Evolutionary conservation across 1,140 invertebrate genomes (phyloP).

Genomic region (Zaprionus kolodkinae): DNA sequence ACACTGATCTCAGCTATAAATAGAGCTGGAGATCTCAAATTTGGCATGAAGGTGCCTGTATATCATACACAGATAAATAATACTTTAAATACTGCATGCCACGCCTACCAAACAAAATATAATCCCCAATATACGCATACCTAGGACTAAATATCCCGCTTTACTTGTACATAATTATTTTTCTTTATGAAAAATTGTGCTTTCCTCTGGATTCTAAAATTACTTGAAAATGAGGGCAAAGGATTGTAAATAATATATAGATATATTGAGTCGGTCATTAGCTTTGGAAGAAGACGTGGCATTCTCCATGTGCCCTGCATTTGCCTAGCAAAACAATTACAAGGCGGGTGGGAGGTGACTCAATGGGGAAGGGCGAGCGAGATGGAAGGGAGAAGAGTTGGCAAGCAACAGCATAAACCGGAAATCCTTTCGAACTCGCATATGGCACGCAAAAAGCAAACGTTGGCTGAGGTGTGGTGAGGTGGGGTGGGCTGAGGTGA

Average conservation of each 20-base stretch:
- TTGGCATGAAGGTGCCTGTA: too few species aligned
- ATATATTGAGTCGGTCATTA: constrained; percentile 68
- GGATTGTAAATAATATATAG: constrained; percentile 68
- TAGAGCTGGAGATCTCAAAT: too few species aligned
- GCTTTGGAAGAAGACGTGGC: constrained; percentile 51
- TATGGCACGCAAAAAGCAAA: constrained; percentile 79
- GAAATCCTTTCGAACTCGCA: constrained; percentile 81
- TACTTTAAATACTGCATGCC: too few species aligned
- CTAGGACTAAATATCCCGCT: too few species aligned
- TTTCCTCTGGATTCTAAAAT: background rate
- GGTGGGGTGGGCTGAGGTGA: too few species aligned
- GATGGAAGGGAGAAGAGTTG: constrained; percentile 9
- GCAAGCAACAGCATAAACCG: constrained; percentile 72
- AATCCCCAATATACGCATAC: too few species aligned
- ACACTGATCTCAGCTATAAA: too few species aligned
- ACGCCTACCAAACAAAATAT: too few species aligned
- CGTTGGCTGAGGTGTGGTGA: constrained; percentile 30
- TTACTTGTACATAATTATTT: background rate
- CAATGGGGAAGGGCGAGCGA: background rate
- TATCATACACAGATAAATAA: too few species aligned
- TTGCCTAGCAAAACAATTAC: constrained; percentile 76
- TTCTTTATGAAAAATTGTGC: background rate
- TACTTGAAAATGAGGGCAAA: background rate
- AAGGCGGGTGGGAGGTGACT: constrained; percentile 13
- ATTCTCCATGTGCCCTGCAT: constrained; percentile 58